Evolutionary conservation across 2,888 invertebrate species (phyloP), one percentile per base, ranked within the genome.

Genomic region (Drosophila infuscata): DNA sequence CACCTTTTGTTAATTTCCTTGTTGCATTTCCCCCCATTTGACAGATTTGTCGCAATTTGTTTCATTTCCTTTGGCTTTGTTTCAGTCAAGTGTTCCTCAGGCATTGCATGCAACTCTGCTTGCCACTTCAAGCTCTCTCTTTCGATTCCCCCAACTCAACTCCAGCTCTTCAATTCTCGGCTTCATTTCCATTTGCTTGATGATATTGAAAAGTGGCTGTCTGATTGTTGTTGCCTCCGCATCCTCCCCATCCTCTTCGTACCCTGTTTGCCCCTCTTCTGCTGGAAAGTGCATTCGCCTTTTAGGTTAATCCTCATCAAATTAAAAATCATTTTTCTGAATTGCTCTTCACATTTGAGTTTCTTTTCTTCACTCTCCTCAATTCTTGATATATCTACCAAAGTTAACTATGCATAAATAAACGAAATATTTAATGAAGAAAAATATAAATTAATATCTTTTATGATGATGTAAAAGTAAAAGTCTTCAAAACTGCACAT

Each of bases 291-390:
- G 51, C 62, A 43, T 43, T 51, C 74, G 66, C 71, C 74, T 78
- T 82, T 83, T 74, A 73, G 78, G 82, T 88, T 90, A 82, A 90
- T 91, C 89, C 83, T 78, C 70, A 64, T 75, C 60, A 81, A 90
- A 89, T 86, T 86, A 80, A 85, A 88, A 90, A 79, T 46, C 87
- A 88, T 91, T 91, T 88, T 82, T 74, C 75, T 73, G 71, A 80
- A 91, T 88, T 88, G 79, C 85, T 84, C 85, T 90, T 86, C 72
- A 78, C 68, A 68, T 46, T 58, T 58, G 51, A 41, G 51, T 38
- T 52, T 60, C 54, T 51, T 29, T 52, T 20, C 52, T 33, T 15
- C 17, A 32, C 17, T 17, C 49, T 29, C 5, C 46, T 9, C 1
- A 11, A 32, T 49, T 33, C 36, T 29, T 20, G 29, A 64, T 63